A percentile compares a stretch with the other conserved stretches of the same genome.
phyloP scores from a whole-genome alignment of 2,888 invertebrate genomes.

The Exocentrus adspersus region DNA sequence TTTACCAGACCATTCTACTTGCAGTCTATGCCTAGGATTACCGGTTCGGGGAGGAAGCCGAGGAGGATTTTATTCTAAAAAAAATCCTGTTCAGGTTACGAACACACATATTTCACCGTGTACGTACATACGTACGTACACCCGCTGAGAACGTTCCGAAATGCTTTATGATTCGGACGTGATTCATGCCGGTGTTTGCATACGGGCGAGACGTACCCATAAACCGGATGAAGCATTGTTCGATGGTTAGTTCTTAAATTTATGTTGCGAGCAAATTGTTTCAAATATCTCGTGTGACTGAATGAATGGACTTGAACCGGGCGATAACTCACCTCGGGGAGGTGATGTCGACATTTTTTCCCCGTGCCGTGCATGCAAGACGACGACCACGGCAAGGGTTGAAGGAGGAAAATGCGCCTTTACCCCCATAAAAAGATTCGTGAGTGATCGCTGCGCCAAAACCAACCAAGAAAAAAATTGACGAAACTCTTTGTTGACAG shows the following conservation, averaged over 20 bases:
- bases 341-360: slow-evolving; percentile 37
- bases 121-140: slow-evolving; percentile 4
- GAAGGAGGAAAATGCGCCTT: background rate
- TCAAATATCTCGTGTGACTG: slow-evolving; percentile 38
- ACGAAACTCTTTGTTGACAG: too few species aligned
- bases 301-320: slow-evolving; percentile 31
- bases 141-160: slow-evolving; percentile 32
- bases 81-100: too few species aligned
- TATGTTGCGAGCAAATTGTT: slow-evolving; percentile 46
- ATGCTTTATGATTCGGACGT: slow-evolving; percentile 52
- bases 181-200: slow-evolving; percentile 52
- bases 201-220: slow-evolving; percentile 46
- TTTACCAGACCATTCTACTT: too few species aligned
- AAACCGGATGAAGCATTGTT: slow-evolving; percentile 50
- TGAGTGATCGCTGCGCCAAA: background rate
- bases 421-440: background rate
- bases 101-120: background rate
- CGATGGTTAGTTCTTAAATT: slow-evolving; percentile 49
- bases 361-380: slow-evolving; percentile 42
- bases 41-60: too few species aligned
- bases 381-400: slow-evolving; percentile 15
- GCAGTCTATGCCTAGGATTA: too few species aligned
- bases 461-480: too few species aligned
- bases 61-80: too few species aligned
- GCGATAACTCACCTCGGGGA: slow-evolving; percentile 33